Evolutionary conservation across 2,113 vertebrate species (phyloP).

Genomic region (Papio anubis): DNA sequence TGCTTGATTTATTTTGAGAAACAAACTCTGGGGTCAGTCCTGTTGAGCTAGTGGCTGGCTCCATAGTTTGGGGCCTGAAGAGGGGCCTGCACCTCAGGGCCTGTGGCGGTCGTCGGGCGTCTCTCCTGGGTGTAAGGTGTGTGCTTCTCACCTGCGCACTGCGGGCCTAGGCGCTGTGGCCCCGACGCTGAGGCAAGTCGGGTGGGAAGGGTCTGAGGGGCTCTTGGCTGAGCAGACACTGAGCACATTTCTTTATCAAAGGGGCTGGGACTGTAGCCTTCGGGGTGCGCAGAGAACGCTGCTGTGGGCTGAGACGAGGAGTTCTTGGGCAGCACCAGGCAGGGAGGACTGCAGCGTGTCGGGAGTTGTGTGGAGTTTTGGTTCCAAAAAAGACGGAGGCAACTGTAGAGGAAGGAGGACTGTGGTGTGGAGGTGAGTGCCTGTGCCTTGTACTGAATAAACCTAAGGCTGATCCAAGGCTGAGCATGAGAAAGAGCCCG

Average conservation of each 20-base stretch:
- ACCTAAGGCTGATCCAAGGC: background rate
- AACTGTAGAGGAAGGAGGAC: background rate
- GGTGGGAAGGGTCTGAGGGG: background rate
- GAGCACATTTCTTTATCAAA: background rate
- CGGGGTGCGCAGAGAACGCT: background rate
- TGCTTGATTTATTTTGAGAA: background rate
- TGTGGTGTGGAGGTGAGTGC: background rate
- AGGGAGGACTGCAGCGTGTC: background rate
- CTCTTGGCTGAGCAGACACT: background rate
- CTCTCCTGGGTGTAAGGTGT: background rate
- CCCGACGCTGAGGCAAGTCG: background rate
- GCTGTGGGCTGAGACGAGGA: accelerated
- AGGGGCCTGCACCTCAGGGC: background rate
- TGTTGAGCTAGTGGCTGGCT: background rate
- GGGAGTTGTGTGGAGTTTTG: too few species aligned
- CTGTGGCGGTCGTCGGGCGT: accelerated
- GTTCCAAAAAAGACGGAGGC: accelerated
- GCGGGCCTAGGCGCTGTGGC: background rate
- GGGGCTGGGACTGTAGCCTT: background rate
- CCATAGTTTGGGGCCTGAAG: background rate
- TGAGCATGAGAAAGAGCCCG: background rate
- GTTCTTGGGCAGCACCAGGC: background rate
- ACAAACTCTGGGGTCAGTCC: accelerated
- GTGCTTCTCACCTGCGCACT: too few species aligned
- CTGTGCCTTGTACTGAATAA: background rate